phyloP scores from a whole-genome alignment of 2,113 vertebrate species.

The Cavia aperea region DNA sequence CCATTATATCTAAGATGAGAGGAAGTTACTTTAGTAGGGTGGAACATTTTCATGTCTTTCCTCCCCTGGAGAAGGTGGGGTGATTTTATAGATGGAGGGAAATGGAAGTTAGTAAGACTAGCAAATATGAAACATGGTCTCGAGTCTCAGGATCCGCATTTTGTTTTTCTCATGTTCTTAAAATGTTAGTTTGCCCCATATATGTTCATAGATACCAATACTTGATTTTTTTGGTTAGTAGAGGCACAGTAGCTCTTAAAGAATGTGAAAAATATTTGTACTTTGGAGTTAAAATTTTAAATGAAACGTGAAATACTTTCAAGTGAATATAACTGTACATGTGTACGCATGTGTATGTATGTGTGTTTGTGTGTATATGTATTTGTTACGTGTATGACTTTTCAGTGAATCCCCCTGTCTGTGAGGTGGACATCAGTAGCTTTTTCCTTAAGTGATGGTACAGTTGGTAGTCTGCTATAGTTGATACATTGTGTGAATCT shows the following conservation, averaged over 20 bases:
- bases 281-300: not conserved
- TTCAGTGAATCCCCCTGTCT: not conserved
- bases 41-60: not conserved
- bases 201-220: not conserved
- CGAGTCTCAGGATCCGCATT: not conserved
- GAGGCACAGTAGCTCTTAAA: not conserved
- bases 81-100: not conserved
- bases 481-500: no score
- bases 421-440: not conserved
- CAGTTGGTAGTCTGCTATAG: not conserved
- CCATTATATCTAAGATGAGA: not conserved
- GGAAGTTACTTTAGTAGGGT: not conserved
- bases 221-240: not conserved
- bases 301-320: slow-evolving; percentile 2
- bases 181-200: not conserved
- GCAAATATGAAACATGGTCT: not conserved
- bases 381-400: not conserved
- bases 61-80: not conserved
- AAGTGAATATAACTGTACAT: not conserved
- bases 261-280: not conserved
- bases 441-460: not conserved
- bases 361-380: not conserved
- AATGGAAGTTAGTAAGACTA: not conserved
- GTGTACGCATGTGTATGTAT: not conserved
- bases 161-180: not conserved